Conservation (phyloP, 2,888 invertebrate genomes). For the Neoscelio sp. region DNA sequence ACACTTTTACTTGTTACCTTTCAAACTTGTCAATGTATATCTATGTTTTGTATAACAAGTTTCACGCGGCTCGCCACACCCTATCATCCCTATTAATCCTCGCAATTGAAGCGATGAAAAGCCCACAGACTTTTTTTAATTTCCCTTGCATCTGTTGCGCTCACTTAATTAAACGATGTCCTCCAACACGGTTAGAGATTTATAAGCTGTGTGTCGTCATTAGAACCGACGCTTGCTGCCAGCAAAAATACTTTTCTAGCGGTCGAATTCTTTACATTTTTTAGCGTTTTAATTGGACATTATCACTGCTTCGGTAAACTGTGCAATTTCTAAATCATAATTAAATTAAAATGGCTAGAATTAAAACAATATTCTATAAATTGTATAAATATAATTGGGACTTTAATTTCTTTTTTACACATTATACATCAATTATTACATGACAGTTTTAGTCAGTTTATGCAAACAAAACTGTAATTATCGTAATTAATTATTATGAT, state of each 20-base stretch:
- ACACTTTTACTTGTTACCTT: no score
- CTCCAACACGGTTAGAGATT: slow-evolving; percentile 50
- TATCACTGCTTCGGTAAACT: slow-evolving; percentile 5
- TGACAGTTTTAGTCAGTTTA: no score
- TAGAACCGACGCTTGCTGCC: slow-evolving; percentile 19
- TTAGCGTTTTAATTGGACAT: slow-evolving; percentile 33
- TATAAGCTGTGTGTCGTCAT: slow-evolving; percentile 49
- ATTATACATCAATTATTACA: no score
- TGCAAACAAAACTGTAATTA: no score
- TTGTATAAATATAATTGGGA: no score
- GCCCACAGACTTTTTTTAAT: slow-evolving; percentile 37
- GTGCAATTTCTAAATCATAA: not conserved
- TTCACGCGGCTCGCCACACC: not conserved
- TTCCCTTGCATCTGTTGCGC: slow-evolving; percentile 57
- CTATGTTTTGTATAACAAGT: slow-evolving; percentile 8
- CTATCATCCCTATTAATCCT: slow-evolving; percentile 27
- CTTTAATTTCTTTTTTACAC: no score
- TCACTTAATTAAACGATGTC: slow-evolving; percentile 58
- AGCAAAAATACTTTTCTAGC: slow-evolving; percentile 27
- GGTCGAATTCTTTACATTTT: slow-evolving; percentile 34
- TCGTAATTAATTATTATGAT: no score
- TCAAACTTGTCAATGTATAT: no score
- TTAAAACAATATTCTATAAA: no score
- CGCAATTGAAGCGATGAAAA: slow-evolving; percentile 29
- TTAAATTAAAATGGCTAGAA: no score